Evolutionary conservation across 2,113 vertebrate species (phyloP).

Genomic region (Protobothrops mucrosquamatus): DNA sequence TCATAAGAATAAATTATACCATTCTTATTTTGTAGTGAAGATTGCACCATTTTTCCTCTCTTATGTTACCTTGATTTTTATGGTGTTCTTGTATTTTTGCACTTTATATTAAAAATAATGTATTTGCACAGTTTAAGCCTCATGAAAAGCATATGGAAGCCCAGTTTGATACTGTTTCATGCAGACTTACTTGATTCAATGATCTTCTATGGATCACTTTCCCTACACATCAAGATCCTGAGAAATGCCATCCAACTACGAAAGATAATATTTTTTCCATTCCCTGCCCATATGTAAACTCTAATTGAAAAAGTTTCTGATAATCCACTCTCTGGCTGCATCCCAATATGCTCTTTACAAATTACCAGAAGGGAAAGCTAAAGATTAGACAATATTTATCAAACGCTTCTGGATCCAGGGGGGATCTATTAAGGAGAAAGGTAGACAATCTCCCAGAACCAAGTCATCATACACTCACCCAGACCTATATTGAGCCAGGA

Average conservation of each 20-base stretch:
- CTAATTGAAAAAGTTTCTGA: neutral
- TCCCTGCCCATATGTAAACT: neutral
- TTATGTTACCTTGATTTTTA: neutral
- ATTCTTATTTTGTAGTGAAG: constrained; percentile 26
- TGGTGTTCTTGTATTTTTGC: neutral
- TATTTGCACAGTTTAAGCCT: neutral
- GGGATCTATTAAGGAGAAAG: neutral
- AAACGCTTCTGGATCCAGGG: neutral
- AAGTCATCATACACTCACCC: neutral
- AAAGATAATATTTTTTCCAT: neutral
- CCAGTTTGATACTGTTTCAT: neutral
- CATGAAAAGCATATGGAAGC: neutral
- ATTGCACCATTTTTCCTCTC: neutral
- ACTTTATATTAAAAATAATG: neutral
- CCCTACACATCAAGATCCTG: neutral
- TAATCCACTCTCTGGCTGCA: neutral
- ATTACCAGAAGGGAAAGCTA: neutral
- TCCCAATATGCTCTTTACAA: neutral
- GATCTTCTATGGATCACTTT: neutral
- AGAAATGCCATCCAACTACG: neutral
- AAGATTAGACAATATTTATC: neutral
- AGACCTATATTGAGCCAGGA: neutral
- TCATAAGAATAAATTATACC: neutral
- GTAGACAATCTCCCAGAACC: neutral
- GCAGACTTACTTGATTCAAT: neutral